A percentile compares a stretch with the other conserved stretches of the same genome.
Conservation (phyloP, 2,797 vertebrate species). For the Eulemur coronatus region DNA sequence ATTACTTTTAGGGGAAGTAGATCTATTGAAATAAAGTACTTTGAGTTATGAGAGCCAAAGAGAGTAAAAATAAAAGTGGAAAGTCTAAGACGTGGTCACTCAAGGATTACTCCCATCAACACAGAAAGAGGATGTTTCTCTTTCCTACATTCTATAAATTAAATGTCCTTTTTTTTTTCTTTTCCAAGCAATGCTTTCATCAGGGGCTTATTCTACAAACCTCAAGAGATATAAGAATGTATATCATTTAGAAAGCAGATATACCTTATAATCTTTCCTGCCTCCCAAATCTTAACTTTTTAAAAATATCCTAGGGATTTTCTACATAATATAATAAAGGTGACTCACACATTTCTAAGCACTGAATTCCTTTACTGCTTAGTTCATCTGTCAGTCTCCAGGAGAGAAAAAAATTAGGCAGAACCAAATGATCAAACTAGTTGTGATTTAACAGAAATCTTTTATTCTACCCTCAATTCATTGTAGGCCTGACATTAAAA, state of each 20-base stretch:
- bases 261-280: neutral
- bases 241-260: neutral
- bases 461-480: neutral
- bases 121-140: neutral
- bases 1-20: conserved; percentile 60
- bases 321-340: neutral
- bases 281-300: neutral
- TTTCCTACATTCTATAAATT: neutral
- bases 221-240: neutral
- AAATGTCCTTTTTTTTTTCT: neutral
- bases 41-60: conserved; percentile 31
- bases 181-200: neutral
- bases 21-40: conserved; percentile 57
- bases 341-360: neutral
- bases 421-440: neutral
- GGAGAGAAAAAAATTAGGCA: neutral
- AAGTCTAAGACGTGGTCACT: neutral
- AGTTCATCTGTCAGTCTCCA: neutral
- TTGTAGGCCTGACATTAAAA: neutral
- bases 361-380: neutral
- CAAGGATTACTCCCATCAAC: neutral
- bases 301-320: neutral
- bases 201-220: neutral
- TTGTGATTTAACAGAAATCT: neutral
- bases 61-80: conserved; percentile 61